Percentiles rank a stretch among this genome's conserved stretches.
These are phyloP conservation scores for Nomada ruficornis DNA, from an alignment of 2,888 invertebrate species.

Conservation along the genomic window DNA sequence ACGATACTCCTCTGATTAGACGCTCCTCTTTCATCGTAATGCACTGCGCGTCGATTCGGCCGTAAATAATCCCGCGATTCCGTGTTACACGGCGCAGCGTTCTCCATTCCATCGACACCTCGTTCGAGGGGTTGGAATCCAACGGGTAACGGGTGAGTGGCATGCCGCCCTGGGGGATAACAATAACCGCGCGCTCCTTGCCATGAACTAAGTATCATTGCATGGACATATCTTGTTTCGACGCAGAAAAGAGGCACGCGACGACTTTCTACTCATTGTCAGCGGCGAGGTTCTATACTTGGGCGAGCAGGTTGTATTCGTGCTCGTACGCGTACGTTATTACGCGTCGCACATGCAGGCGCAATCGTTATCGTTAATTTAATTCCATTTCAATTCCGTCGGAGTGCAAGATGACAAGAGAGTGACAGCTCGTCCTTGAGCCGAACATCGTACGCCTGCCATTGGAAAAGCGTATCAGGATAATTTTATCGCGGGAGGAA, in stretches of 20 bases:
- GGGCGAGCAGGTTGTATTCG: conserved; percentile 2
- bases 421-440: conserved; percentile 67
- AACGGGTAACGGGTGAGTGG: conserved; percentile 72
- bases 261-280: conserved; percentile 45
- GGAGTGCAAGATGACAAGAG: conserved; percentile 63
- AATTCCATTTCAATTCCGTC: conserved; percentile 67
- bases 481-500: conserved; percentile 64
- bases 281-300: neutral
- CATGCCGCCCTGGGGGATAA: conserved; percentile 64
- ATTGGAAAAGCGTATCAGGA: conserved; percentile 53
- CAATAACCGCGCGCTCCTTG: conserved; percentile 59
- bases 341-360: conserved; percentile 36
- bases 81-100: conserved; percentile 5
- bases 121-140: conserved; percentile 44
- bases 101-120: conserved; percentile 16
- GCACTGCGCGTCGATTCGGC: neutral
- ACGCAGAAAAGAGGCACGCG: conserved; percentile 55
- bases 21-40: neutral
- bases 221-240: conserved; percentile 30
- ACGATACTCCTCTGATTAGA: neutral
- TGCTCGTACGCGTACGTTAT: conserved; percentile 14
- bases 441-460: conserved; percentile 41
- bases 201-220: conserved; percentile 62
- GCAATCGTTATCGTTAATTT: conserved; percentile 66
- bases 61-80: conserved; percentile 17